Base-by-base conservation (phyloP, 2,113 vertebrate species). In the Formicarius rufipectus region DNA sequence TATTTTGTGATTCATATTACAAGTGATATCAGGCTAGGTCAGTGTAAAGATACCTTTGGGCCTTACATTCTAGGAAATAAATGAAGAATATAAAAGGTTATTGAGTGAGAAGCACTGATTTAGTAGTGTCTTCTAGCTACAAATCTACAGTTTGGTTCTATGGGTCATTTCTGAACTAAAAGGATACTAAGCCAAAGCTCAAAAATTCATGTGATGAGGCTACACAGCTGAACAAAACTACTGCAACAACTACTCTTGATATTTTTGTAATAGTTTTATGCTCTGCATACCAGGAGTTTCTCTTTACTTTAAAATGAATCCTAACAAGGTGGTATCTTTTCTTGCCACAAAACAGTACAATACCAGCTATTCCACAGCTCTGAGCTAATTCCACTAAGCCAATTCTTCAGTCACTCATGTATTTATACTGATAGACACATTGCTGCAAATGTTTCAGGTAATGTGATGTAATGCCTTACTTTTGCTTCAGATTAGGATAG, bases 261-360 rank as follows among this genome's bases (percentile, higher is more conserved):
- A 44, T 5, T 72, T 95, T 60, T n/a, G 6, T 11, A 44, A 24
- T 21, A 31, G 37, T 39, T 55, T 85, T 72, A 42, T 24, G 19
- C 30, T 68, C 31, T n/a, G 7, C 19, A 37, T 14, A n/a, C 3
- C 1, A 9, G 9, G 14, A 60, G 15, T n/a, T 76, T 88, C 83
- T 64, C 37, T 68, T 52, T 66, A 37, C 4, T 86, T 67, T 60
- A 42, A 90, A 86, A 56, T n/a, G 0, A 95, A 40, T 52, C 27
- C 3, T 31, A 31, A 56, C 10, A 56, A 64, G 3, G 24, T 13
- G 4, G 0, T 44, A 44, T 2, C 0, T 76, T 77, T 64, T 64
- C 53, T 53, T 76, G 22, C 31, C 13, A 5, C 23, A 76, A 64
- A 23, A 44, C 10, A 47, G 15, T 13, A 5, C 20, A 79, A 82